Evolutionary conservation across 2,113 vertebrate genomes (phyloP), one percentile per base, ranked within the genome.

Genomic region (Misgurnus anguillicaudatus): DNA sequence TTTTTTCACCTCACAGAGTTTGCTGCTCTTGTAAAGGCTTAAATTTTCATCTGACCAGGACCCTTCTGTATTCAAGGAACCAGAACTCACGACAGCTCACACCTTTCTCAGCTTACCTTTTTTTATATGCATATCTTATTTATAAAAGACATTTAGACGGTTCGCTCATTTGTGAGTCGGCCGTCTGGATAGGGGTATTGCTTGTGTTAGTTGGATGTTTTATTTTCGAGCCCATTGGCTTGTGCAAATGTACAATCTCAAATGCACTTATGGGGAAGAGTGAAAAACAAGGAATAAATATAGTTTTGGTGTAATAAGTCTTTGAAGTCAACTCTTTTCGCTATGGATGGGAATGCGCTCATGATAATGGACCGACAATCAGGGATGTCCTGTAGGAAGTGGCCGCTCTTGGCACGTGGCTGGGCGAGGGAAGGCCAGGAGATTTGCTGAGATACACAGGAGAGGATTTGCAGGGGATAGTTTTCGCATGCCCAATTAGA

Each of bases 221-320:
- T 81, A 88, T 91, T 31, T 76, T 79, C 84, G 82, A 88, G 87
- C 67, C 80, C 47, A 19, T 2, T 21, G 87, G 88, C 88, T 87
- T 90, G 88, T 91, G 91, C 90, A 90, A 87, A 85, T 91, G 89
- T 90, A 89, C 79, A 86, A 86, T 86, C 89, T 85, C 75, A 84
- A 84, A 83, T 94, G 91, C 89, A 91, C 88, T 88, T 90, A 86
- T 89, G 89, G 91, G 91, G 88, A 90, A 87, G 92, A 91, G 91
- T 93, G 92, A 91, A 90, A 89, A 91, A 90, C 90, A 87, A 91
- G 87, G 88, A 94, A 92, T 93, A 94, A 93, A 94, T 89, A 89
- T 91, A 91, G 90, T 90, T 91, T 91, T 94, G 92, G 89, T 92
- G 83, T 91, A 90, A 89, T 84, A 58, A 60, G 74, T 81, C 4